Base-by-base conservation (phyloP, 1,140 invertebrate genomes). In the Cydia pomonella region DNA sequence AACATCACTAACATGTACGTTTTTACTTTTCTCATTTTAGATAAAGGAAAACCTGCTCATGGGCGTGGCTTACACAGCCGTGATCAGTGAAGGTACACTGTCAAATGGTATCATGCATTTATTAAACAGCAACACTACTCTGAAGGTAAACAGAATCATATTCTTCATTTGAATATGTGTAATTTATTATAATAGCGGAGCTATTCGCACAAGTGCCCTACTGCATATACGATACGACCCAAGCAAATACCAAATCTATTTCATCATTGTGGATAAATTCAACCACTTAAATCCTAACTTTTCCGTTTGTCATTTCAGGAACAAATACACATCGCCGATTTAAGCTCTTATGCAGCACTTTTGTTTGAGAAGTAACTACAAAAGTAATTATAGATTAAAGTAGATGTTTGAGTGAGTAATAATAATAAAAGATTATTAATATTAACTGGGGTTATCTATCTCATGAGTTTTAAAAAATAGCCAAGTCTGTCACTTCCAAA, bases 81-180 rank as follows among this genome's bases (percentile, higher is more conserved):
- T 95, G 4, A 85, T 97, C 13, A 94, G 95, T 86, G 94, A 95
- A 73, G 92, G 91, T 47, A 96, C 96, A 73, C 90, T 97, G 3
- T 94, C 94, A 79, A 95, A 94, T 92, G 97, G 97, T n/a, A 94
- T 97, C 76, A 89, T 96, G 75, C 90, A 94, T 79, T 87, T 98
- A 75, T 93, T 95, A 44, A 96, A 94, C 84, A 94, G 97, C 78
- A 96, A 96, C 81, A 97, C 97, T 4, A 96, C 95, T 75, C 89
- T 97, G 27, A 87, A 83, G 86, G 92, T 93, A 87, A 33, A 47
- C 2, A 21, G 16, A 53, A 47, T 69, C 21, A 18, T 53, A 21
- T 18, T 53, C 50, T 18, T 18, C 0, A 53, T 9, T 53, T 7
- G 16, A 18, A 21, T 7, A 71, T 73, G 29, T 71, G 69, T 25